phyloP scores from a whole-genome alignment of 2,888 invertebrate species.

The Sphaerophoria rueppellii region DNA sequence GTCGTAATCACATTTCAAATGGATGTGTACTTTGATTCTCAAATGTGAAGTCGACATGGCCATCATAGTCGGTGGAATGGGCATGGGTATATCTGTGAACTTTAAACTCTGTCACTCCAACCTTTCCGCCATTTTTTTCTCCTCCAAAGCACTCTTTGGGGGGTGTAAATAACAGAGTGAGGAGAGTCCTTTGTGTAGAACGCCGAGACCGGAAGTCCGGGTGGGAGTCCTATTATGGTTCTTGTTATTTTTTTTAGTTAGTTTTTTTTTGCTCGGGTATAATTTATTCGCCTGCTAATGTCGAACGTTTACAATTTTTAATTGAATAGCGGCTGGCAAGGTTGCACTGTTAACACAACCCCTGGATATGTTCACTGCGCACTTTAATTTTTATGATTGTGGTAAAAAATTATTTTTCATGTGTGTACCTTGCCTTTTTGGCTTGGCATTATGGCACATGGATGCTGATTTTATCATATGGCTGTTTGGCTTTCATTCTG shows the following conservation, averaged over 20 bases:
- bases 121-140: neutral
- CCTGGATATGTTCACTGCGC: constrained; percentile 56
- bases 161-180: constrained; percentile 15
- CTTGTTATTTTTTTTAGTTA: constrained; percentile 11
- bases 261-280: constrained; percentile 1
- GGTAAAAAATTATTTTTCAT: constrained; percentile 51
- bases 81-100: neutral
- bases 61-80: neutral
- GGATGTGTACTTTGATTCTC: constrained; percentile 63
- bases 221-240: constrained; percentile 17
- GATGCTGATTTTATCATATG: constrained; percentile 49
- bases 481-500: constrained; percentile 3
- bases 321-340: constrained; percentile 52
- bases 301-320: constrained; percentile 62
- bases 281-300: constrained; percentile 59
- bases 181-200: neutral
- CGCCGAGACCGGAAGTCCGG: neutral
- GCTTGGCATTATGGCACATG: constrained; percentile 8
- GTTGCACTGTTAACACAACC: constrained; percentile 55
- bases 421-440: constrained; percentile 10
- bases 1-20: constrained; percentile 57
- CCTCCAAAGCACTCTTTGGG: constrained; percentile 22
- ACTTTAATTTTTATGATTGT: constrained; percentile 68
- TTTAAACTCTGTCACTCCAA: neutral
- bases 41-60: constrained; percentile 15